Evolutionary conservation across 2,888 invertebrate species (phyloP).

Genomic region (Aproaerema taeniolella): DNA sequence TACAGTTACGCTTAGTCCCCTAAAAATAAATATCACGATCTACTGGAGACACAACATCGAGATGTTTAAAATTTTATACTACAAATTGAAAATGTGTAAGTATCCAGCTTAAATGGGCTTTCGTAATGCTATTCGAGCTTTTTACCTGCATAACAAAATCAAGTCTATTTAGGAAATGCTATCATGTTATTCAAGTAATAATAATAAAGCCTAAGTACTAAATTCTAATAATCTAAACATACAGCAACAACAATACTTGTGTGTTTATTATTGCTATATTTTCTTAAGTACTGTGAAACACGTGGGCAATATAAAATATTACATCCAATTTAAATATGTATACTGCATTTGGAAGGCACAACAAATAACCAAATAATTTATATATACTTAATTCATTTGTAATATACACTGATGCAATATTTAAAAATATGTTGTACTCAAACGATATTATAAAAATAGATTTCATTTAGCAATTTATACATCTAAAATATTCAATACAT

Average conservation of each 20-base stretch:
- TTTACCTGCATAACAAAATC: slow-evolving; percentile 9
- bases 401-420: slow-evolving; percentile 23
- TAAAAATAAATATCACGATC: slow-evolving; percentile 3
- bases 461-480: slow-evolving; percentile 67
- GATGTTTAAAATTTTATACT: slow-evolving; percentile 42
- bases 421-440: slow-evolving; percentile 42
- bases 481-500: slow-evolving; percentile 29
- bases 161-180: slow-evolving; percentile 36
- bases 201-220: slow-evolving; percentile 32
- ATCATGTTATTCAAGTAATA: slow-evolving; percentile 36
- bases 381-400: slow-evolving; percentile 33
- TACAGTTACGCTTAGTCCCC: not conserved
- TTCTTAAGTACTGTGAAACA: slow-evolving; percentile 47
- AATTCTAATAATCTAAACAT: slow-evolving; percentile 33
- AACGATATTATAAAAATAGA: slow-evolving; percentile 70
- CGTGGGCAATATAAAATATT: slow-evolving; percentile 15
- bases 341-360: slow-evolving; percentile 63
- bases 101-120: not conserved
- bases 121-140: slow-evolving; percentile 6
- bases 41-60: slow-evolving; percentile 54
- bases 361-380: slow-evolving; percentile 52
- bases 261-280: slow-evolving; percentile 44
- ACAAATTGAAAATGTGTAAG: slow-evolving; percentile 28
- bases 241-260: slow-evolving; percentile 44
- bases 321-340: slow-evolving; percentile 35